Evolutionary conservation across 2,113 vertebrate genomes (phyloP), one percentile per base, ranked within the genome.

Genomic region (Arothron firmamentum): DNA sequence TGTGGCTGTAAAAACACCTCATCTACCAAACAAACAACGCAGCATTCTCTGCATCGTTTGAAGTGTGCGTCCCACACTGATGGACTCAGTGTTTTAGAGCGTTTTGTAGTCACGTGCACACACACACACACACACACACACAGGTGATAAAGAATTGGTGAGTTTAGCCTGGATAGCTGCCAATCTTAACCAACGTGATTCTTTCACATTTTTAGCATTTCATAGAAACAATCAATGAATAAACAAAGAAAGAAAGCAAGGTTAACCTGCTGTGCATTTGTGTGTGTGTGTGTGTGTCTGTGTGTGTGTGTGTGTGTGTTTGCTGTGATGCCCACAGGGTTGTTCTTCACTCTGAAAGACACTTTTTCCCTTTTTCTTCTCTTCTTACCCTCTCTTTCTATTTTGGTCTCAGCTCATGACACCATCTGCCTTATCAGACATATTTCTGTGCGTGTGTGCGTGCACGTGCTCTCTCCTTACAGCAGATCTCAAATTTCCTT

Each of bases 321-420:
- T 38, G 38, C 43, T 51, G 14, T 75, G 47, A 73, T 61, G 77
- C 76, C 78, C 69, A 62, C 59, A 65, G 66, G 72, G 47, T 58
- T 67, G 70, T 84, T 72, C 70, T 78, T 52, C 57, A 31, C 10
- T 61, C 28, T 31, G 10, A 63, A 67, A 74, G 45, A 68, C 54
- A 68, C 65, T 68, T 23, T 54, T 3, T 18, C 25, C 12, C 53
- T 43, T 61, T 43, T 56, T 42, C 48, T 25, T 20, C 3, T 28
- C 20, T 59, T 58, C 47, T 52, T 45, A 10, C 47, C 31, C 59
- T 52, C 15, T 34, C 15, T 14, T 55, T 78, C 66, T 82, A 79
- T 86, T 79, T 82, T 56, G 18, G 57, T 74, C 69, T 25, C 18
- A 0, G 17, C 52, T 56, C 70, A 64, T n/a, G 21, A 47, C 58